phyloP scores from a whole-genome alignment of 2,113 vertebrate genomes.

The Carollia perspicillata region DNA sequence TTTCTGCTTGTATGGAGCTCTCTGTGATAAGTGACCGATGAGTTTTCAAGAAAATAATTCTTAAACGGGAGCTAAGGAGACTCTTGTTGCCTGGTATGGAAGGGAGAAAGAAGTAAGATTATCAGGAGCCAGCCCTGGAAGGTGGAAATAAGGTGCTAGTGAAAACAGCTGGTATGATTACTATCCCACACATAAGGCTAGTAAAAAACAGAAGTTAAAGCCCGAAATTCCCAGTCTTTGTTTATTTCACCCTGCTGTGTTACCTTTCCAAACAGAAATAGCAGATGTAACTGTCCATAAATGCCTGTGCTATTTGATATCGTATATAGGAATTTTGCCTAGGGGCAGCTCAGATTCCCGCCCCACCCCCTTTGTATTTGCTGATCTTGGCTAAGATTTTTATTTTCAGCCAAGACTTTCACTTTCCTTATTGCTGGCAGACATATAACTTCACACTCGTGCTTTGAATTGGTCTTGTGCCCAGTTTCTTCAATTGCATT shows the following conservation, averaged over 20 bases:
- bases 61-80: neutral
- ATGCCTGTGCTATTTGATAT: neutral
- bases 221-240: neutral
- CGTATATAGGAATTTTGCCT: neutral
- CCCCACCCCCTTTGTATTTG: neutral
- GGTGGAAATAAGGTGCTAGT: neutral
- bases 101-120: neutral
- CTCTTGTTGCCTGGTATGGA: neutral
- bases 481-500: neutral
- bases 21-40: slow-evolving; percentile 9
- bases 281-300: neutral
- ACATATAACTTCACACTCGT: neutral
- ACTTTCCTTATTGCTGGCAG: slow-evolving; percentile 21
- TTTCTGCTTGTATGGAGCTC: neutral
- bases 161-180: neutral
- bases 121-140: neutral
- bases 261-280: slow-evolving; percentile 35
- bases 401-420: slow-evolving; percentile 23
- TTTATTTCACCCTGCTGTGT: neutral
- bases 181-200: neutral
- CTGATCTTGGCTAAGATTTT: slow-evolving; percentile 29
- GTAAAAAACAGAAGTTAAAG: slow-evolving; percentile 33
- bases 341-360: neutral
- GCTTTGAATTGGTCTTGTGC: slow-evolving; percentile 31
- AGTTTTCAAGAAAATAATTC: slow-evolving; percentile 14